Percentiles rank a stretch among this genome's conserved stretches.
phyloP scores from a whole-genome alignment of 92 coral and sea anemone species.

The Siderastrea radians region DNA sequence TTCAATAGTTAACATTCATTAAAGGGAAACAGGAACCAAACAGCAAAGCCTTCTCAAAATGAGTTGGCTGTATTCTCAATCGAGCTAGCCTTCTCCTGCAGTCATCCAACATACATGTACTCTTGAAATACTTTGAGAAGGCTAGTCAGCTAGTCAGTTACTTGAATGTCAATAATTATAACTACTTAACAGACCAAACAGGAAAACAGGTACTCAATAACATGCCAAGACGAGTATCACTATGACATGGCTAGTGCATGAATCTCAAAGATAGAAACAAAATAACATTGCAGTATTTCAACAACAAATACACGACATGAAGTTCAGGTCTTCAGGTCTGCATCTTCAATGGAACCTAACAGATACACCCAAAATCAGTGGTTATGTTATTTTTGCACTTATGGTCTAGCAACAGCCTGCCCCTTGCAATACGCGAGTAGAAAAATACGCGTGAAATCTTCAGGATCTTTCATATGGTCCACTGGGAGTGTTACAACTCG shows the following conservation, averaged over 20 bases:
- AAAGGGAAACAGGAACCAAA: constrained; percentile 24
- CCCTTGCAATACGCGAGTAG: constrained; percentile 61
- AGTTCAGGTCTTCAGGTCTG: constrained; percentile 20
- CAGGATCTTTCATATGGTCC: constrained; percentile 30
- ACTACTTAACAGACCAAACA: constrained; percentile 19
- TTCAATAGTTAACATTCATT: constrained; percentile 3
- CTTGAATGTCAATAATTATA: constrained; percentile 9
- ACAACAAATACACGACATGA: not conserved
- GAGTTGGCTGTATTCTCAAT: no score
- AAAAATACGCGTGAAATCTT: constrained; percentile 34
- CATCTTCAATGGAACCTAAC: constrained; percentile 35
- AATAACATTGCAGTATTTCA: constrained; percentile 7
- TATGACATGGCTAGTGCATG: not conserved
- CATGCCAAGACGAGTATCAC: constrained; percentile 4
- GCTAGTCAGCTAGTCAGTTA: constrained; percentile 10
- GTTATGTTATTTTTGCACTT: constrained; percentile 11
- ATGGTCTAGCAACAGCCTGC: constrained; percentile 48
- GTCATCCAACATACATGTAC: constrained; percentile 7
- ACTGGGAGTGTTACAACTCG: constrained; percentile 49
- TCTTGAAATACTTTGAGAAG: no score
- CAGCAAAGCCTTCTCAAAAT: not conserved
- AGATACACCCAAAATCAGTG: not conserved
- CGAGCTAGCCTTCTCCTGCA: not conserved
- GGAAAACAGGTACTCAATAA: constrained; percentile 10
- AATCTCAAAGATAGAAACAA: constrained; percentile 9